Evolutionary conservation across 2,113 vertebrate genomes (phyloP).

Genomic region (Sceloporus undulatus): DNA sequence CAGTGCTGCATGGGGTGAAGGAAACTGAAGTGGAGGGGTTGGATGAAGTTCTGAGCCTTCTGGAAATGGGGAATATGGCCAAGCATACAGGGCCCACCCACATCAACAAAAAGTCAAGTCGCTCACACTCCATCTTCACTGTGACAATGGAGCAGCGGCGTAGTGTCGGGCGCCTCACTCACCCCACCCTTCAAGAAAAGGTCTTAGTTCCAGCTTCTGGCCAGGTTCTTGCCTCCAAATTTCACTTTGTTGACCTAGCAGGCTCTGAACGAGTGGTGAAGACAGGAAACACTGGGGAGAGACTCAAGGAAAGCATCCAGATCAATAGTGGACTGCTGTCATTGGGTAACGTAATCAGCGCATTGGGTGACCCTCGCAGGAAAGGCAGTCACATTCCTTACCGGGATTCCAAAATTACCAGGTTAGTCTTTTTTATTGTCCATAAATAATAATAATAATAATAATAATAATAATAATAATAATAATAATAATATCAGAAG

Average conservation of each 20-base stretch:
- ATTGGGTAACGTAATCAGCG: slow-evolving; percentile 95
- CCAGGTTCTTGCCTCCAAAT: slow-evolving; percentile 93
- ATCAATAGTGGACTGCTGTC: slow-evolving; percentile 96
- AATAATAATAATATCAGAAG: too few species aligned
- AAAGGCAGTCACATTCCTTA: slow-evolving; percentile 94
- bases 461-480: too few species aligned
- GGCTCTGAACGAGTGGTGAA: slow-evolving; percentile 94
- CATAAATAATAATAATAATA: too few species aligned
- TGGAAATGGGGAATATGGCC: slow-evolving; percentile 94
- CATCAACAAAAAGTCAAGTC: slow-evolving; percentile 92
- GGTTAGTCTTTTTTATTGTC: slow-evolving; percentile 74
- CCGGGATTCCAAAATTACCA: slow-evolving; percentile 97
- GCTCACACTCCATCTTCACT: slow-evolving; percentile 95
- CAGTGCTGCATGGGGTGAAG: slow-evolving; percentile 94
- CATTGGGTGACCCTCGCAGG: slow-evolving; percentile 92
- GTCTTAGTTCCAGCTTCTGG: slow-evolving; percentile 45
- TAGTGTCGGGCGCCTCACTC: slow-evolving; percentile 75
- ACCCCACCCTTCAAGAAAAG: slow-evolving; percentile 16
- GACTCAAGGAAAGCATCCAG: slow-evolving; percentile 96
- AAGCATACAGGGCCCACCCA: slow-evolving; percentile 94
- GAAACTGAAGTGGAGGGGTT: slow-evolving; percentile 95
- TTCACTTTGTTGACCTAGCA: slow-evolving; percentile 95
- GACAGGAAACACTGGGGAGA: slow-evolving; percentile 92
- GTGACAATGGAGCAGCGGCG: slow-evolving; percentile 95
- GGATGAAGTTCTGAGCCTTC: slow-evolving; percentile 94